phyloP scores from a whole-genome alignment of 2,888 invertebrate species.

The Mesorhabditis spiculigera region DNA sequence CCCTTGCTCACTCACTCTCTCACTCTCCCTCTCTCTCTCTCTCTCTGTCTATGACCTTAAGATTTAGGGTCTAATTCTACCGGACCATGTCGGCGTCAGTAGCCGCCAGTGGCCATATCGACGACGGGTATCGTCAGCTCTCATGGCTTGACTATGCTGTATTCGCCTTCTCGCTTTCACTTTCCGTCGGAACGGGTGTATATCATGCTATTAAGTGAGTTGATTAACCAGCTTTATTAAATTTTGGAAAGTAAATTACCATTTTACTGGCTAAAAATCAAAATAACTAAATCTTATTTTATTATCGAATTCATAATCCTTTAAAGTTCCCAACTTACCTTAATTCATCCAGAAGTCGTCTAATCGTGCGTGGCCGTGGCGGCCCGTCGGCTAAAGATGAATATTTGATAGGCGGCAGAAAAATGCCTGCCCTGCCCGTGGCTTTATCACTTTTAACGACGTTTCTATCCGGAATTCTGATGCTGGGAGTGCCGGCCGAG shows the following conservation, averaged over 20 bases:
- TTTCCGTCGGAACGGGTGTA: conserved; percentile 19
- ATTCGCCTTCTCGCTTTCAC: conserved; percentile 14
- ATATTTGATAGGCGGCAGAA: conserved; percentile 75
- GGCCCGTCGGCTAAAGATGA: conserved; percentile 71
- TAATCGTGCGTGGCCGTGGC: conserved; percentile 7
- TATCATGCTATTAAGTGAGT: conserved; percentile 19
- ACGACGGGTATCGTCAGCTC: conserved; percentile 1
- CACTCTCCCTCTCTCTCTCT: too few species aligned
- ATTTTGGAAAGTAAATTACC: too few species aligned
- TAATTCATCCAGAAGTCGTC: conserved; percentile 6
- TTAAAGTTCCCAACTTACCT: too few species aligned
- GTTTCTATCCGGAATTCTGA: conserved; percentile 82
- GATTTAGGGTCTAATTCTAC: too few species aligned
- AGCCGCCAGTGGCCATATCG: too few species aligned
- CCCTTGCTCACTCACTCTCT: too few species aligned
- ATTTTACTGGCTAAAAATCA: too few species aligned
- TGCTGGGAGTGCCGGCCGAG: conserved; percentile 80
- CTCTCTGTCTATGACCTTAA: too few species aligned
- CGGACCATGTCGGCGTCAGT: too few species aligned
- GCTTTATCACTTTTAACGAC: conserved; percentile 85
- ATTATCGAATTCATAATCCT: too few species aligned
- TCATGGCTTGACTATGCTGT: conserved; percentile 18
- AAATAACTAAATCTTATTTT: too few species aligned
- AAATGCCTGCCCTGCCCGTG: conserved; percentile 78
- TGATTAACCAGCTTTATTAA: too few species aligned